Percentiles rank a stretch among this genome's conserved stretches.
These are phyloP conservation scores for Leucophenga maculata DNA, from an alignment of 2,888 invertebrate genomes.

Conservation along the genomic window DNA sequence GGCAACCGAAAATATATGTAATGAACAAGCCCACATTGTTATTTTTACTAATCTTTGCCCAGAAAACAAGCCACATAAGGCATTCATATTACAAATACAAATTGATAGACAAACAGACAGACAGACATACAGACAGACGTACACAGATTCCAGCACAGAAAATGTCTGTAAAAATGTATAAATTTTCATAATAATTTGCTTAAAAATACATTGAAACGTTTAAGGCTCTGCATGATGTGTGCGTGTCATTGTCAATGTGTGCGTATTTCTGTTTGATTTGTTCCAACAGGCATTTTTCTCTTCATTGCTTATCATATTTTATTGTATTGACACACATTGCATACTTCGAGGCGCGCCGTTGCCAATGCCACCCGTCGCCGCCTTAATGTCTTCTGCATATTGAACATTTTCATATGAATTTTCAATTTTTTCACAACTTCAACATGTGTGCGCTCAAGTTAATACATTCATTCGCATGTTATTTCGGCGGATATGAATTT, in stretches of 20 bases:
- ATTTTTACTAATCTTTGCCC: conserved; percentile 18
- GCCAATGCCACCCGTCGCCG: not conserved
- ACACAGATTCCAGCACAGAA: conserved; percentile 28
- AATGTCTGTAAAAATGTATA: conserved; percentile 7
- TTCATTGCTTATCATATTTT: conserved; percentile 49
- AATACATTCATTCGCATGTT: not conserved
- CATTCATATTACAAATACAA: conserved; percentile 27
- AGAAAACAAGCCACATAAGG: not conserved
- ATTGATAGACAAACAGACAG: conserved; percentile 45
- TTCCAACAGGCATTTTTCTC: conserved; percentile 42
- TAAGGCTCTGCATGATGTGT: conserved; percentile 24
- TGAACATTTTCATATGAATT: conserved; percentile 50
- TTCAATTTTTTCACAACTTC: conserved; percentile 53
- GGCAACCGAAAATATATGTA: not conserved
- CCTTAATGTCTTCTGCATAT: not conserved
- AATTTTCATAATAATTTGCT: conserved; percentile 43
- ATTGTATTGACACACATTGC: conserved; percentile 52
- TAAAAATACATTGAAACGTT: conserved; percentile 35
- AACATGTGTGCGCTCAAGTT: conserved; percentile 8
- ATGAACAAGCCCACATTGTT: conserved; percentile 24
- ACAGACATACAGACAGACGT: conserved; percentile 16
- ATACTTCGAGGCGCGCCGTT: conserved; percentile 14
- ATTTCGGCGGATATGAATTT: not conserved
- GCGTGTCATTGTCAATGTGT: not conserved
- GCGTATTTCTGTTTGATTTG: conserved; percentile 4